These are phyloP conservation scores for Remorina albescens DNA, from an alignment of 2,797 vertebrate species.

Conservation along the genomic window DNA sequence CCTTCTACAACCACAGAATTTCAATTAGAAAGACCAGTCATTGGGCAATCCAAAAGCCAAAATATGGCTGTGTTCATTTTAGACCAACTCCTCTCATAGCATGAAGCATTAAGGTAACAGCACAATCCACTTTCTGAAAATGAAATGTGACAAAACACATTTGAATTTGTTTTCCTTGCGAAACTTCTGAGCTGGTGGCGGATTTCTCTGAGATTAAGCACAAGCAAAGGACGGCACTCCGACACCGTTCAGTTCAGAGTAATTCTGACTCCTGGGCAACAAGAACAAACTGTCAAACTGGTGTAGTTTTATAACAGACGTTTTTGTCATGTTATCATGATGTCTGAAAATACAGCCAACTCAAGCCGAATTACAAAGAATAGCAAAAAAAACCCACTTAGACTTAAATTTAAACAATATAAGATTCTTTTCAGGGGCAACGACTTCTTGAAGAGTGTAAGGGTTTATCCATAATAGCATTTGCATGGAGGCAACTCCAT, in stretches of 20 bases:
- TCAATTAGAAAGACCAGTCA: slow-evolving; percentile 17
- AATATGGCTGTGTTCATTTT: slow-evolving; percentile 19
- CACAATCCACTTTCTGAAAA: slow-evolving; percentile 34
- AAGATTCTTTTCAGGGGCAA: too few relatives aligned
- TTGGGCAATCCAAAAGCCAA: slow-evolving; percentile 14
- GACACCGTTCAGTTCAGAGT: slow-evolving; percentile 25
- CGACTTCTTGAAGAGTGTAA: background rate
- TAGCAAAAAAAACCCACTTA: too few relatives aligned
- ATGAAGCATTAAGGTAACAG: slow-evolving; percentile 21
- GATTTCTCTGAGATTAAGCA: slow-evolving; percentile 21
- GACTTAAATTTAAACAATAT: too few relatives aligned
- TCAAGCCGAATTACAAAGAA: too few relatives aligned
- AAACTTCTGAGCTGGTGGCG: slow-evolving; percentile 25
- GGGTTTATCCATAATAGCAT: background rate
- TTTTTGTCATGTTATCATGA: background rate
- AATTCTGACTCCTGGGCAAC: slow-evolving; percentile 17
- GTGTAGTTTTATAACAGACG: slow-evolving; percentile 20
- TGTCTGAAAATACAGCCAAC: slow-evolving; percentile 5
- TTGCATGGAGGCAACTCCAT: background rate
- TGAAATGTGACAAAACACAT: slow-evolving; percentile 26
- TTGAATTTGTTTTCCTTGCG: slow-evolving; percentile 14
- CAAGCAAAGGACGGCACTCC: slow-evolving; percentile 25
- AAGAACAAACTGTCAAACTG: slow-evolving; percentile 17
- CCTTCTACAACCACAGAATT: background rate
- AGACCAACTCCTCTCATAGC: slow-evolving; percentile 2